These are phyloP conservation scores for Delphinapterus leucas DNA, from an alignment of 2,113 vertebrate genomes.

Conservation along the genomic window DNA sequence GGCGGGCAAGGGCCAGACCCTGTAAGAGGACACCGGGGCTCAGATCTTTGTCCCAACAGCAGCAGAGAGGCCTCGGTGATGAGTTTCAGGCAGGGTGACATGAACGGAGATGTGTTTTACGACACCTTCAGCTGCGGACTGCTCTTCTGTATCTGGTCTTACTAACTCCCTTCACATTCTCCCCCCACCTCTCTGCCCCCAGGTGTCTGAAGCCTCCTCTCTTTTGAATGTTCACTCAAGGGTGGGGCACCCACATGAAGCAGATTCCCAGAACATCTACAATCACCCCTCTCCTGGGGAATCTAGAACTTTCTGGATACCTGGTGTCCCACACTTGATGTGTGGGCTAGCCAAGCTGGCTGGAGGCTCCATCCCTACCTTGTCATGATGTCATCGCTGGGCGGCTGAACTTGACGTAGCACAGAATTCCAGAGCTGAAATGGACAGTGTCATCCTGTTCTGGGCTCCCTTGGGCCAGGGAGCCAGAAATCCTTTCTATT, in stretches of 20 bases:
- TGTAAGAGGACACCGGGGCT: accelerated
- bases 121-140: accelerated
- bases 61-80: accelerated
- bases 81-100: accelerated
- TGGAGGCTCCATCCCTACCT: background rate
- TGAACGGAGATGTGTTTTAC: accelerated
- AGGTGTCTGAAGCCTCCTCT: background rate
- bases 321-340: background rate
- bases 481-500: background rate
- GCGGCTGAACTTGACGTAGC: background rate
- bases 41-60: background rate
- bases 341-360: background rate
- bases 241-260: too few relatives aligned
- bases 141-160: background rate
- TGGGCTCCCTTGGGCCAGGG: background rate
- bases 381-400: background rate
- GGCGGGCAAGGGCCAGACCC: too few relatives aligned
- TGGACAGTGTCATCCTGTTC: background rate
- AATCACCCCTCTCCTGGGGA: background rate
- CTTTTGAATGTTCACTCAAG: background rate
- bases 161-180: background rate
- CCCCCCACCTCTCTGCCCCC: background rate
- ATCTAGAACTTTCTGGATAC: background rate
- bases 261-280: background rate
- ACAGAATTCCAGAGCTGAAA: background rate